phyloP scores from a whole-genome alignment of 2,888 invertebrate genomes.

The Stenodera caucasica region DNA sequence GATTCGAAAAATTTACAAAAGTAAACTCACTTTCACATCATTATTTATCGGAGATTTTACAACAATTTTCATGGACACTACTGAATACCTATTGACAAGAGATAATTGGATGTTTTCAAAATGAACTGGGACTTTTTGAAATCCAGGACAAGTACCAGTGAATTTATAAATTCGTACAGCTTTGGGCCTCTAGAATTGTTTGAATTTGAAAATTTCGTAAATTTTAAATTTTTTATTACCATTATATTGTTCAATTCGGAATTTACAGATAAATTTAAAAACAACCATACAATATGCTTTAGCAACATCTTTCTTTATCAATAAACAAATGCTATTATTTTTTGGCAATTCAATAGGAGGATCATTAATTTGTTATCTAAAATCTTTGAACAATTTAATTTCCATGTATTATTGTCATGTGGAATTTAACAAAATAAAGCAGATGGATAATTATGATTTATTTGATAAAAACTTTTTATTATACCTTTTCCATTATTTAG shows the following conservation, averaged over 20 bases:
- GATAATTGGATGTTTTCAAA: neutral
- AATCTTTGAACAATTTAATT: neutral
- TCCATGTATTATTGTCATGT: neutral
- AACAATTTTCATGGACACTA: neutral
- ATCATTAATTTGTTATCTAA: neutral
- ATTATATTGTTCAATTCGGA: neutral
- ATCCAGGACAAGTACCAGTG: neutral
- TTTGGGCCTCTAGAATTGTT: neutral
- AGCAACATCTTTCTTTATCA: neutral
- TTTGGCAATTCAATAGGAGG: no score
- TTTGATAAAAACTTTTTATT: conserved; percentile 4
- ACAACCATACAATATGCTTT: neutral
- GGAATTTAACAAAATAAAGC: neutral
- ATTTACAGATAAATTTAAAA: neutral
- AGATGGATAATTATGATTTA: neutral
- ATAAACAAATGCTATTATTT: no score
- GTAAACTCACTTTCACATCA: neutral
- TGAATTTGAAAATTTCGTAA: neutral
- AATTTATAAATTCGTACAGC: conserved; percentile 5
- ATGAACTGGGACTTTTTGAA: neutral
- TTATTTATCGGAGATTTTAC: neutral
- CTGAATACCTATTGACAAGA: neutral
- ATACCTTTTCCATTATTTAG: neutral
- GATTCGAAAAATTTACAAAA: neutral
- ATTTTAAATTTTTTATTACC: neutral